These are phyloP conservation scores for Hypanus sabinus DNA, from an alignment of 2,113 vertebrate genomes.

Conservation along the genomic window DNA sequence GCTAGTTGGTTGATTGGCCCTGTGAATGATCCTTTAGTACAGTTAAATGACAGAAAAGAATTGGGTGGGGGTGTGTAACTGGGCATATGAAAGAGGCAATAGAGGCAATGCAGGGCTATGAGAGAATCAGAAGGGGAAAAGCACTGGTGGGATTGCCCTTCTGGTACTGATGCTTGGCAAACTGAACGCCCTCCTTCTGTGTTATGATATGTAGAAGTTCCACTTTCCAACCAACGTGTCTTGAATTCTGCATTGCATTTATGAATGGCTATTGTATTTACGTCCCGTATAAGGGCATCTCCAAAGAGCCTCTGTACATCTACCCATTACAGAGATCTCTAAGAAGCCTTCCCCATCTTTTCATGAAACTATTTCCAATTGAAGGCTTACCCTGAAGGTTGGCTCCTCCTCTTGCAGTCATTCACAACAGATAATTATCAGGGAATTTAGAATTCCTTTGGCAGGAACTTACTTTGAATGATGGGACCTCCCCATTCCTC, in stretches of 20 bases:
- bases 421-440: background rate
- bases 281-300: background rate
- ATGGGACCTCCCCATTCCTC: conserved; percentile 72
- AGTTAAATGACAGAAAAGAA: too few species aligned
- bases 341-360: background rate
- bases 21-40: too few species aligned
- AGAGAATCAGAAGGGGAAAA: too few species aligned
- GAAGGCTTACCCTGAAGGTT: background rate
- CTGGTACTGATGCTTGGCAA: too few species aligned
- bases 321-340: background rate
- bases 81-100: too few species aligned
- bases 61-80: too few species aligned
- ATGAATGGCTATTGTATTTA: background rate
- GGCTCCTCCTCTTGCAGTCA: background rate
- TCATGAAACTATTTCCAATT: background rate
- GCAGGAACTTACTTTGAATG: conserved; percentile 75
- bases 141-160: too few species aligned
- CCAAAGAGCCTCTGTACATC: too few species aligned
- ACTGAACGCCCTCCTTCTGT: too few species aligned
- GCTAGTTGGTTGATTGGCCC: too few species aligned
- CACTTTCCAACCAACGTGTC: background rate
- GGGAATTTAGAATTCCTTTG: background rate
- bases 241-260: background rate
- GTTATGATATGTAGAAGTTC: too few species aligned
- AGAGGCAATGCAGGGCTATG: too few species aligned